A percentile compares a stretch with the other conserved stretches of the same genome.
These are phyloP conservation scores for Labia minor DNA, from an alignment of 2,888 invertebrate genomes.

Conservation along the genomic window DNA sequence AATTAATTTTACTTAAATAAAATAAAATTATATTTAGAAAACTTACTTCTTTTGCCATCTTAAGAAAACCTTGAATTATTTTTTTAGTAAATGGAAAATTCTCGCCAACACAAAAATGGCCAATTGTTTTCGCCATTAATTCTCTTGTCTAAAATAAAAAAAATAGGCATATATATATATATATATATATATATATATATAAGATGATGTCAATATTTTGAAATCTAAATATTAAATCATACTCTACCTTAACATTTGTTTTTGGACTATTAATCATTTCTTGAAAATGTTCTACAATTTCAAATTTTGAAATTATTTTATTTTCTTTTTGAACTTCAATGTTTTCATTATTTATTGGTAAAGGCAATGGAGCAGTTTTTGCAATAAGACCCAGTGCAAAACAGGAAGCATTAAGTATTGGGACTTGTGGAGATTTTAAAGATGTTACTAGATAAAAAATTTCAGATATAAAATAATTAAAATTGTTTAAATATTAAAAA, in stretches of 20 bases:
- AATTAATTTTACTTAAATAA: too few relatives aligned
- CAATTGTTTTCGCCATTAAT: conserved; percentile 63
- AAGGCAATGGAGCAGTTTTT: conserved; percentile 55
- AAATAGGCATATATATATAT: too few relatives aligned
- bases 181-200: too few relatives aligned
- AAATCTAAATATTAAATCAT: too few relatives aligned
- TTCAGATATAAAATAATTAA: not conserved
- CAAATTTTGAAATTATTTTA: conserved; percentile 48
- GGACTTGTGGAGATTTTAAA: conserved; percentile 8
- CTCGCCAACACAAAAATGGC: conserved; percentile 74
- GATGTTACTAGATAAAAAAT: conserved; percentile 21
- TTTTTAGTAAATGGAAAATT: conserved; percentile 58
- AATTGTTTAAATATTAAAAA: too few relatives aligned
- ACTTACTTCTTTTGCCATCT: conserved; percentile 63
- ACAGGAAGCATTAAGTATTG: conserved; percentile 54
- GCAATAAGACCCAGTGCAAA: conserved; percentile 50
- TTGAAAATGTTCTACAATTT: conserved; percentile 58
- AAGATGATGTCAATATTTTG: too few relatives aligned
- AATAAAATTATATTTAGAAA: not conserved
- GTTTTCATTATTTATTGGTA: conserved; percentile 42
- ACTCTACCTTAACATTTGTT: conserved; percentile 54
- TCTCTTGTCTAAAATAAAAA: conserved; percentile 42
- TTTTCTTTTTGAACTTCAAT: conserved; percentile 35
- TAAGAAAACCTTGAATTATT: conserved; percentile 63
- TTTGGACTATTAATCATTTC: conserved; percentile 61